Conservation (phyloP, 2,113 vertebrate species). For the Boulengeromyrus knoepffleri region DNA sequence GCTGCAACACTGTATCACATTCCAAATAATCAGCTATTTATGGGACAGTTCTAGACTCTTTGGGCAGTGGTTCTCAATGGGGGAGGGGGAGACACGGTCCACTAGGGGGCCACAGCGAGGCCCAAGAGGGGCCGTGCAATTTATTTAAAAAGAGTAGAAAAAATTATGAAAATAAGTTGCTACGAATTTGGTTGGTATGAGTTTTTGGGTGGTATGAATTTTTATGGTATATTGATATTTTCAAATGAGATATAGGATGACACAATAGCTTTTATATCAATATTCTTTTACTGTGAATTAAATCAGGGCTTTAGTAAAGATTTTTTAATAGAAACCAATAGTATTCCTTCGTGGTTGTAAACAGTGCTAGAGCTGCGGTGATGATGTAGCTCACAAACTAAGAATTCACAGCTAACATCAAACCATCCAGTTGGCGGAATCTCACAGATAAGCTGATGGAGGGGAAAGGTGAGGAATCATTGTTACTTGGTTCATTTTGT, state of each 20-base stretch:
- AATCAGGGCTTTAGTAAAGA: neutral
- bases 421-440: neutral
- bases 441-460: neutral
- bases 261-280: neutral
- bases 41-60: neutral
- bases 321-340: neutral
- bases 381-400: neutral
- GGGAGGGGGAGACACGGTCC: neutral
- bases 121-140: neutral
- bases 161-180: neutral
- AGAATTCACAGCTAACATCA: neutral
- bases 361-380: neutral
- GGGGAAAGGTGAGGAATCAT: neutral
- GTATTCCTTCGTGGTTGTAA: neutral
- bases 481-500: neutral
- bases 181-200: neutral
- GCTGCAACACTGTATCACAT: conserved; percentile 6
- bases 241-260: neutral
- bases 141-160: neutral
- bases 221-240: neutral
- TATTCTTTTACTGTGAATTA: neutral
- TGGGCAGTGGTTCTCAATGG: neutral
- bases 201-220: neutral
- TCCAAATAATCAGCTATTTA: conserved; percentile 6
- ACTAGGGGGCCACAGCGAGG: neutral